Conservation (phyloP, 1,140 invertebrate species). For the Leptinotarsa texana region DNA sequence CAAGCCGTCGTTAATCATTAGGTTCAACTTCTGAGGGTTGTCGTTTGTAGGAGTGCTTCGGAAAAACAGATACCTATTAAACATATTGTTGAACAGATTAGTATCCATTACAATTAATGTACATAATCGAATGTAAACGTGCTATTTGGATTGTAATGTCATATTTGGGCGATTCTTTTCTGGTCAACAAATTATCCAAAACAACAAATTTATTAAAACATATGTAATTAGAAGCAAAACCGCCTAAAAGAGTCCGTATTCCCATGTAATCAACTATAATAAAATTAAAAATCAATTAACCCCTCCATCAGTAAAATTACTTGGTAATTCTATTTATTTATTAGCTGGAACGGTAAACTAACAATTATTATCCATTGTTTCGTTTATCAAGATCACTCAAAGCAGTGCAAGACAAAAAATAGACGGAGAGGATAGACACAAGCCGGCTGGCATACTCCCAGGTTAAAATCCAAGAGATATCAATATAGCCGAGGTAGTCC, state of each 20-base stretch:
- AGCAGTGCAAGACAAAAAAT: neutral
- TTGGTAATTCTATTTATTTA: neutral
- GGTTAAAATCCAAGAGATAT: neutral
- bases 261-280: no score
- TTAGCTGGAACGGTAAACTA: neutral
- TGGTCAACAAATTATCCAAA: no score
- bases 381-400: neutral
- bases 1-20: no score
- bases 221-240: neutral
- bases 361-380: neutral
- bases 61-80: no score
- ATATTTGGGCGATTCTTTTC: no score
- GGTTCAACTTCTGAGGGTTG: no score
- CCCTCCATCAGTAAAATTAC: neutral
- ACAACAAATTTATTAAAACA: no score
- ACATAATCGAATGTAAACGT: no score
- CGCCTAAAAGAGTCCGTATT: neutral
- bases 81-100: no score
- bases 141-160: no score
- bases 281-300: neutral
- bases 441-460: slow-evolving; percentile 1
- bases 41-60: no score
- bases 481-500: neutral
- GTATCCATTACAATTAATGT: no score
- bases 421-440: neutral